These are phyloP conservation scores for Orycteropus afer DNA, from an alignment of 2,113 vertebrate species.

Conservation along the genomic window DNA sequence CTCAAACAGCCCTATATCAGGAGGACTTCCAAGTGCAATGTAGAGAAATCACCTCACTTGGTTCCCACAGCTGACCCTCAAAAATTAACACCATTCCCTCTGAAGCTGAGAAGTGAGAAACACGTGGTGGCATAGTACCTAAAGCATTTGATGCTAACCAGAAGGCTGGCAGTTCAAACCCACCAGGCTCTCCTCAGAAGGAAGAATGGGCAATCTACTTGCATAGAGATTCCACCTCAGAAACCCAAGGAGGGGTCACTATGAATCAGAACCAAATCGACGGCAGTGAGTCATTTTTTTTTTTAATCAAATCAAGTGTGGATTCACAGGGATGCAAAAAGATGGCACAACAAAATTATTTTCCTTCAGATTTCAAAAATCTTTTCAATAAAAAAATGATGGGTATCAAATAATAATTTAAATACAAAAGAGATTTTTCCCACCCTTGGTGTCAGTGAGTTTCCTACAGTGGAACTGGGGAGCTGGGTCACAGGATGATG, in stretches of 20 bases:
- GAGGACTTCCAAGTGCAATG: neutral
- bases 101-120: neutral
- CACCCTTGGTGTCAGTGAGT: neutral
- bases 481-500: neutral
- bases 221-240: no score
- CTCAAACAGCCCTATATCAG: fast-evolving
- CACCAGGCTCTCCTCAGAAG: no score
- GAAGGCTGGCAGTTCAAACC: no score
- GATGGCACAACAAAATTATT: neutral
- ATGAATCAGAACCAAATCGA: no score
- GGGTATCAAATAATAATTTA: neutral
- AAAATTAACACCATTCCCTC: neutral
- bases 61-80: neutral
- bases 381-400: neutral
- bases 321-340: neutral
- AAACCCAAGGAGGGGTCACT: no score
- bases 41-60: neutral
- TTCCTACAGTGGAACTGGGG: no score
- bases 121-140: no score
- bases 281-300: no score
- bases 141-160: no score
- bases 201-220: no score
- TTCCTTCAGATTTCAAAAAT: neutral
- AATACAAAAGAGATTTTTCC: no score
- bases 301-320: neutral